Base-by-base conservation (phyloP, 2,888 invertebrate species). In the Drosophila flavopinicola region DNA sequence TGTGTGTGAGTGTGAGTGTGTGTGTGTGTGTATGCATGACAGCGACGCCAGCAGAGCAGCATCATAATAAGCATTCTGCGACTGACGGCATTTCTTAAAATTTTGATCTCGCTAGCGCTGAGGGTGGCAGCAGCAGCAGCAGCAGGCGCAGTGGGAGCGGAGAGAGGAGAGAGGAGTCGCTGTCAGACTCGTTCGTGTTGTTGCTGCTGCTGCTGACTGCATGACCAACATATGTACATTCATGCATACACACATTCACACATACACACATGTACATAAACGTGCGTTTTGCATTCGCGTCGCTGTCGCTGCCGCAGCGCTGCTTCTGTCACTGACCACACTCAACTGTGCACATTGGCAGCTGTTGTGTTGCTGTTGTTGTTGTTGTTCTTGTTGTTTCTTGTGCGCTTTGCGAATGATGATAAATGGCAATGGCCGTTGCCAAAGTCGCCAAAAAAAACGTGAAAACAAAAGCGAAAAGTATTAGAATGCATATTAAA, bases 241-340 rank as follows among this genome's bases (percentile, higher is more conserved):
- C 29, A 38, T 42, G 58, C 20, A 20, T 4, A 20, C 20, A 20
- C 20, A 20, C 20, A 20, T 4, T 3, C 20, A 20, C 20, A 20
- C 20, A 20, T 4, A 20, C 20, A 20, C 20, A 20, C 20, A 20
- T 20, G 4, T 20, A 4, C 20, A 20, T 69, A 63, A 47, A 57
- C 37, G 56, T 17, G 35, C 57, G 30, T 35, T 59, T 60, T 71
- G 82, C 68, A 60, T 63, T 58, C 41, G 53, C 27, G 20, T 29
- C 44, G 29, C 42, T 48, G 52, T 53, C 53, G 52, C 58, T 53
- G 75, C 75, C 41, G 53, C 27, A 13, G 25, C 44, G 29, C 42
- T 54, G n/a, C 10, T 39, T 25, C 54, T 65, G 57, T 69, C 67
- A 85, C 80, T 80, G 80, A 80, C 85, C 80, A 82, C 59, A 71